phyloP scores from a whole-genome alignment of 2,113 vertebrate species.

The Cnemophilus loriae region DNA sequence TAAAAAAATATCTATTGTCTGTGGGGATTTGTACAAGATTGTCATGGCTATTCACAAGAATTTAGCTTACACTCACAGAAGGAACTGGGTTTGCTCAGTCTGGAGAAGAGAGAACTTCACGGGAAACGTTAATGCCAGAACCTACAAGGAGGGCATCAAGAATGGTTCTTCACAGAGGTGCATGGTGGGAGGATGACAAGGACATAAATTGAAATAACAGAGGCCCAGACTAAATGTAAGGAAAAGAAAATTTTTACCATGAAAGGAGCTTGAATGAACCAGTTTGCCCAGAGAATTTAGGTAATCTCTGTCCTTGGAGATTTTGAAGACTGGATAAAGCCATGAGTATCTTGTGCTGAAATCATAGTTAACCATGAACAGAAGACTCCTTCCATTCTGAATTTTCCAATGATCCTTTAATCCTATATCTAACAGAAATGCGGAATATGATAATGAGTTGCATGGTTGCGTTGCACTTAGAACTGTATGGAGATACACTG shows the following conservation, averaged over 20 bases:
- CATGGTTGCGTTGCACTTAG: not conserved
- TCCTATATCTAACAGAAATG: not conserved
- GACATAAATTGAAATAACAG: not conserved
- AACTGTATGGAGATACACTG: not conserved
- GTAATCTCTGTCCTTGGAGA: not conserved
- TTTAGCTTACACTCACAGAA: not conserved
- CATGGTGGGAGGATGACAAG: not conserved
- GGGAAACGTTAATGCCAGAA: not conserved
- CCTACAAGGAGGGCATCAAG: not conserved
- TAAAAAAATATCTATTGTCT: not conserved
- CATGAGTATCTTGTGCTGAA: not conserved
- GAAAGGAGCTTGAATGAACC: not conserved
- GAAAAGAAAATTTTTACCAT: not conserved
- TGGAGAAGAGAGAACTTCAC: not conserved
- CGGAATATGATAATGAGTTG: not conserved
- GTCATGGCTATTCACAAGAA: not conserved
- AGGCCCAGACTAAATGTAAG: not conserved
- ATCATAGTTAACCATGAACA: not conserved
- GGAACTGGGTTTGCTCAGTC: not conserved
- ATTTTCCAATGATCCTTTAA: not conserved
- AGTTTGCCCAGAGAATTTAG: not conserved
- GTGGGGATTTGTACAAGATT: not conserved
- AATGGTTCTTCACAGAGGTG: not conserved
- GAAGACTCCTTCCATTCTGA: not conserved
- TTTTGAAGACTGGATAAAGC: not conserved